phyloP scores from a whole-genome alignment of 2,888 invertebrate genomes.

The Lasioglossum morio region DNA sequence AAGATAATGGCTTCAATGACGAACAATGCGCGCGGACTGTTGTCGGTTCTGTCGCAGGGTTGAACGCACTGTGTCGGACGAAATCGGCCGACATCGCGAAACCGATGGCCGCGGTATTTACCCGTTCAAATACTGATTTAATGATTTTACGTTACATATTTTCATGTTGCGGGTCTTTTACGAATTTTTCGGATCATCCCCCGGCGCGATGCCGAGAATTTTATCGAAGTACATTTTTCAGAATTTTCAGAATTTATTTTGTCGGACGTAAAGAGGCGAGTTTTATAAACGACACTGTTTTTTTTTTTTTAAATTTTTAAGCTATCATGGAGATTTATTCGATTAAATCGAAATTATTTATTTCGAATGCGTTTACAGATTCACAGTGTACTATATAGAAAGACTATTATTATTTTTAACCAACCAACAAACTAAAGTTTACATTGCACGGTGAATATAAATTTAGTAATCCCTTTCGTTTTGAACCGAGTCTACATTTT shows the following conservation, averaged over 20 bases:
- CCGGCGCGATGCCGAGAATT: background rate
- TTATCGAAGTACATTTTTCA: background rate
- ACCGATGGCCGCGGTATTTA: background rate
- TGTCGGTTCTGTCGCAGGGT: constrained; percentile 15
- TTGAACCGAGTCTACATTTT: too few relatives aligned
- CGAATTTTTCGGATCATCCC: background rate
- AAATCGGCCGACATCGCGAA: background rate
- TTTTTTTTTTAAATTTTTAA: background rate
- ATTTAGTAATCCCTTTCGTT: too few relatives aligned
- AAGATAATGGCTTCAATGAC: constrained; percentile 54
- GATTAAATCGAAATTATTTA: too few relatives aligned
- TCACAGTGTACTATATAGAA: too few relatives aligned
- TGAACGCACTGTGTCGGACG: constrained; percentile 28
- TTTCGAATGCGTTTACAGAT: too few relatives aligned
- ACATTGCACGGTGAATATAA: too few relatives aligned
- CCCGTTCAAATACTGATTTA: background rate
- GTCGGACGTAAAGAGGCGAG: background rate
- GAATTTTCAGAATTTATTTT: background rate
- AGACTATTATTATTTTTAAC: too few relatives aligned
- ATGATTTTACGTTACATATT: background rate
- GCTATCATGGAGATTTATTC: too few relatives aligned
- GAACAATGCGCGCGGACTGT: constrained; percentile 24
- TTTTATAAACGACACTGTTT: background rate
- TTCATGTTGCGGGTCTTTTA: background rate
- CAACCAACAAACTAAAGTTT: too few relatives aligned